phyloP scores from a whole-genome alignment of 2,113 vertebrate species.

The Neogobius melanostomus region DNA sequence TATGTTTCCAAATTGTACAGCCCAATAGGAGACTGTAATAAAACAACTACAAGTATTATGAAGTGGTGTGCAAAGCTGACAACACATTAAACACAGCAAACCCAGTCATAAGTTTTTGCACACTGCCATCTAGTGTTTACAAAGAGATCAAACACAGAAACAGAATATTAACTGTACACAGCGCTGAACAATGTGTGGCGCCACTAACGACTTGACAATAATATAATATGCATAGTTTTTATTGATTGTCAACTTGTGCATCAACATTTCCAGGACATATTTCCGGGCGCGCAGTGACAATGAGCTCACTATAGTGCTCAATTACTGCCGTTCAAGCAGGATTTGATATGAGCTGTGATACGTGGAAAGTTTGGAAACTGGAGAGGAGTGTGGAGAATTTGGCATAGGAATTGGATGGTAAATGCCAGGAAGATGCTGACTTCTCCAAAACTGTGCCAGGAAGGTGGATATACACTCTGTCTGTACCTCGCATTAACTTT shows the following conservation, averaged over 20 bases:
- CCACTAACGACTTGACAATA: not conserved
- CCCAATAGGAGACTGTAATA: no score
- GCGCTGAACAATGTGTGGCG: not conserved
- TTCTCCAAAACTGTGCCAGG: not conserved
- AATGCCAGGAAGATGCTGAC: slow-evolving; percentile 2
- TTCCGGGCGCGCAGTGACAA: slow-evolving; percentile 26
- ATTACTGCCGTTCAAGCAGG: slow-evolving; percentile 31
- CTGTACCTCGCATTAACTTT: not conserved
- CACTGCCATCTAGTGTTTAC: slow-evolving; percentile 4
- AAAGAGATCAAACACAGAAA: not conserved
- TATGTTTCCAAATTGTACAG: no score
- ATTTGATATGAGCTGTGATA: slow-evolving; percentile 16
- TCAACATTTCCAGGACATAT: slow-evolving; percentile 30
- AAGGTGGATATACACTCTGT: not conserved
- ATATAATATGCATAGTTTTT: slow-evolving; percentile 6
- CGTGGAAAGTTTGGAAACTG: slow-evolving; percentile 10
- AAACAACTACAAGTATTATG: no score
- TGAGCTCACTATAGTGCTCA: slow-evolving; percentile 16
- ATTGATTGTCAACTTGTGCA: slow-evolving; percentile 8
- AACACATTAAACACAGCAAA: no score
- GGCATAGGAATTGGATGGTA: not conserved
- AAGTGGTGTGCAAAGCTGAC: not conserved
- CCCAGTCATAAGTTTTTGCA: not conserved
- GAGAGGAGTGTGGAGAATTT: slow-evolving; percentile 11
- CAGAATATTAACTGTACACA: not conserved